Evolutionary conservation across 2,113 vertebrate genomes (phyloP).

Genomic region (Crotalus horridus): DNA sequence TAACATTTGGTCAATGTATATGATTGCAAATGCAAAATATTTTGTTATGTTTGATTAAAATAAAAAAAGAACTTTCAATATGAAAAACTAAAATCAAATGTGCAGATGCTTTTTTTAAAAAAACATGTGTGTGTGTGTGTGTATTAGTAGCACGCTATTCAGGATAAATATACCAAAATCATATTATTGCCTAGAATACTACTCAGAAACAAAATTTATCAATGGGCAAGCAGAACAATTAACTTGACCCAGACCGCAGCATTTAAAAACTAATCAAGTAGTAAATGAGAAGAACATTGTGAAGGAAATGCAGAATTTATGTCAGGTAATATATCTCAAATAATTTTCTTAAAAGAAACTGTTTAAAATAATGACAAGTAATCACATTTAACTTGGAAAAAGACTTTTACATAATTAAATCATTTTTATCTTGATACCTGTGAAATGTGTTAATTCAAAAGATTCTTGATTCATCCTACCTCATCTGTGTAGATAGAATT

Average conservation of each 20-base stretch:
- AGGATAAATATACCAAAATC: background rate
- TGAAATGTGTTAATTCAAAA: background rate
- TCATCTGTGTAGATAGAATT: background rate
- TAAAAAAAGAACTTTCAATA: background rate
- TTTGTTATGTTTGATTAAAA: background rate
- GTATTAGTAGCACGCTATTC: background rate
- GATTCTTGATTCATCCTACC: background rate
- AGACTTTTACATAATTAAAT: background rate
- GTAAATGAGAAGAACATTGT: background rate
- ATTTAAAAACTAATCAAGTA: background rate
- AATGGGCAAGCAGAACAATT: background rate
- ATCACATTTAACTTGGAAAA: background rate
- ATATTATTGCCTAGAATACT: background rate
- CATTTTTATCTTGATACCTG: background rate
- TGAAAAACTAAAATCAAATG: background rate
- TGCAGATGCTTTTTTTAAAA: too few species aligned
- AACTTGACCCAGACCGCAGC: background rate
- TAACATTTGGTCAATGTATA: too few species aligned
- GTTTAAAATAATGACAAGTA: background rate
- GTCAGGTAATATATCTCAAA: background rate
- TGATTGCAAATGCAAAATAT: too few species aligned
- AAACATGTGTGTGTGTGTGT: too few species aligned
- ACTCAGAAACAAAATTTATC: background rate
- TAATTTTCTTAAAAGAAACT: background rate
- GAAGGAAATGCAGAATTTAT: background rate